Evolutionary conservation across 2,113 vertebrate genomes (phyloP).

Genomic region (Ciconia maguari): DNA sequence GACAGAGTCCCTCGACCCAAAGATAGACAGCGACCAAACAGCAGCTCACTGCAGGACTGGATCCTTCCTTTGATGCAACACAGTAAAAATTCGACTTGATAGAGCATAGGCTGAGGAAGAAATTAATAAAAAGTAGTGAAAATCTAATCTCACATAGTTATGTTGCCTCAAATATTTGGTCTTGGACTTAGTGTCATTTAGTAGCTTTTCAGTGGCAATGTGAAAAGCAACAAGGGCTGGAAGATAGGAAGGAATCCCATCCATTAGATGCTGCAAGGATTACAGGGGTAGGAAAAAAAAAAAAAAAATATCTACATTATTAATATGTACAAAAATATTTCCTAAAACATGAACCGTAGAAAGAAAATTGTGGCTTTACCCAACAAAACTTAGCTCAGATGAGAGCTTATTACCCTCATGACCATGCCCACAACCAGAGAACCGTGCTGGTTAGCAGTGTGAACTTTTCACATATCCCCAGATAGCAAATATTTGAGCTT

Average conservation of each 20-base stretch:
- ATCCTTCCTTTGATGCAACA: background rate
- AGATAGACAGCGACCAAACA: fast-evolving
- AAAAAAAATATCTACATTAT: background rate
- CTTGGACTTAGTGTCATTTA: background rate
- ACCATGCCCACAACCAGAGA: background rate
- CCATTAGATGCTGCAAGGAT: background rate
- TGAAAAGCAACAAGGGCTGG: background rate
- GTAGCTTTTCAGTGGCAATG: background rate
- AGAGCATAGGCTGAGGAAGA: background rate
- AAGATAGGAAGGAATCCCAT: background rate
- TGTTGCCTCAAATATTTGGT: background rate
- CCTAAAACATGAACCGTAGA: background rate
- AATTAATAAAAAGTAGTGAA: background rate
- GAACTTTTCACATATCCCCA: background rate
- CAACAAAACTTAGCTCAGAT: background rate
- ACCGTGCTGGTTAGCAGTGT: fast-evolving
- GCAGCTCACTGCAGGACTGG: background rate
- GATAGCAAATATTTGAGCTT: background rate
- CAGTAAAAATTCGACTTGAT: background rate
- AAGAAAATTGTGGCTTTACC: background rate
- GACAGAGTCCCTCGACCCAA: fast-evolving
- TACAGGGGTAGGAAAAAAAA: background rate
- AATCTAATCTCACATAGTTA: background rate
- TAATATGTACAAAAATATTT: background rate
- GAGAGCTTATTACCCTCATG: background rate